phyloP scores from a whole-genome alignment of 1,140 invertebrate genomes.

The Saccostrea glomerata region DNA sequence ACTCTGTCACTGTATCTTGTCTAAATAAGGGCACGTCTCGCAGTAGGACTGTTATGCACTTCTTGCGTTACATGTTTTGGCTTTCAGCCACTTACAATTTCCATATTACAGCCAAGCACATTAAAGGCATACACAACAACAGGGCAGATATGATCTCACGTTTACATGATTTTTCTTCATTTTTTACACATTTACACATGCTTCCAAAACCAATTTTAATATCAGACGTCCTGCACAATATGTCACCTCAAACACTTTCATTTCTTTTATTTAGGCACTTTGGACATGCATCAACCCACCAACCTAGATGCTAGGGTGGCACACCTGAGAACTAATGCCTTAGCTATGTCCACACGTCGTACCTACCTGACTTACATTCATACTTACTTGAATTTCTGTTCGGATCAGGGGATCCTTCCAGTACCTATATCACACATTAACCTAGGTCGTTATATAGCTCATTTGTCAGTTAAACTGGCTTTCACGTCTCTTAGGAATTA shows the following conservation, averaged over 20 bases:
- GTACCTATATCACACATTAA: not conserved
- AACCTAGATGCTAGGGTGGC: not conserved
- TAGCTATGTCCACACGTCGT: not conserved
- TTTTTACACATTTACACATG: not conserved
- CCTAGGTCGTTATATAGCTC: not conserved
- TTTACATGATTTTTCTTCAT: constrained; percentile 19
- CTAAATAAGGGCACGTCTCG: not conserved
- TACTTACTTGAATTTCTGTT: not conserved
- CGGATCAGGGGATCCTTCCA: not conserved
- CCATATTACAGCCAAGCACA: not conserved
- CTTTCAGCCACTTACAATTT: constrained; percentile 38
- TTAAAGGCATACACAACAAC: constrained; percentile 23
- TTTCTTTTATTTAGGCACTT: not conserved
- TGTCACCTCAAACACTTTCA: not conserved
- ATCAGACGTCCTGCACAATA: not conserved
- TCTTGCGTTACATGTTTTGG: constrained; percentile 15
- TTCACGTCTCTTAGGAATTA: not conserved
- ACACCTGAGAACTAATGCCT: not conserved
- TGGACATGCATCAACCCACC: not conserved
- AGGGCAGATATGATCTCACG: constrained; percentile 4
- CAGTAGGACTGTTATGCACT: constrained; percentile 19
- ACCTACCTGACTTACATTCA: not conserved
- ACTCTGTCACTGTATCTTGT: constrained; percentile 40
- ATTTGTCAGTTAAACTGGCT: not conserved
- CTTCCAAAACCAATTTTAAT: not conserved